Evolutionary conservation across 2,888 invertebrate genomes (phyloP), one percentile per base, ranked within the genome.

Genomic region (Callimorpha dominula): DNA sequence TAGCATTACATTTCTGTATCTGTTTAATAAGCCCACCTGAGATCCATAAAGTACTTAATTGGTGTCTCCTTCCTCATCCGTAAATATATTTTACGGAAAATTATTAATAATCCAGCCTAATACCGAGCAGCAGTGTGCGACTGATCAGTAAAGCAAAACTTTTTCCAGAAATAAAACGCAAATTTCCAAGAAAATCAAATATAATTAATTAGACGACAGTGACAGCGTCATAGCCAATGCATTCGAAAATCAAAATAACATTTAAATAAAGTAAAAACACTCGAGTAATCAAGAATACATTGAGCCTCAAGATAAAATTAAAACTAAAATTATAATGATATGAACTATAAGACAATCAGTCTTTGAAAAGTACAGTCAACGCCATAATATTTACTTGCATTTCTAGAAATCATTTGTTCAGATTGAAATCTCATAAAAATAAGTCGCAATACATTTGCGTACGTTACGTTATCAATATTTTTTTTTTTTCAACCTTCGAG

Each of bases 341-440:
- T 40, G 14, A 60, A 60, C 73, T 79, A 81, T 75, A 76, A 83
- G 85, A 84, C 83, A 78, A 81, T 84, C 84, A 82, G 85, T 82
- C 83, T 83, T 84, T 68, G 4, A 71, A 72, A 68, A 64, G 68
- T 84, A 84, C 85, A 84, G 75, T 78, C 85, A 63, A 75, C 85
- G 79, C 57, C 82, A 81, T 49, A 14, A 68, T 68, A 43, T 64
- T 64, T n/a, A 17, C 1, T 64, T 64, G 17, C 6, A 60, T 20
- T 46, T 20, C 20, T 57, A 57, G 9, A 57, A 57, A 57, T 20
- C 20, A 11, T 12, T 57, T 11, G 57, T 31, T 31, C 31, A 31
- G 31, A 31, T 31, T 31, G 31, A 31, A 31, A 31, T 31, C 31
- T 31, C 31, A 31, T 31, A 31, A 31, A 31, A 31, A 31, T 31